Conservation (phyloP, 2,797 vertebrate species). For the Esox lucius region DNA sequence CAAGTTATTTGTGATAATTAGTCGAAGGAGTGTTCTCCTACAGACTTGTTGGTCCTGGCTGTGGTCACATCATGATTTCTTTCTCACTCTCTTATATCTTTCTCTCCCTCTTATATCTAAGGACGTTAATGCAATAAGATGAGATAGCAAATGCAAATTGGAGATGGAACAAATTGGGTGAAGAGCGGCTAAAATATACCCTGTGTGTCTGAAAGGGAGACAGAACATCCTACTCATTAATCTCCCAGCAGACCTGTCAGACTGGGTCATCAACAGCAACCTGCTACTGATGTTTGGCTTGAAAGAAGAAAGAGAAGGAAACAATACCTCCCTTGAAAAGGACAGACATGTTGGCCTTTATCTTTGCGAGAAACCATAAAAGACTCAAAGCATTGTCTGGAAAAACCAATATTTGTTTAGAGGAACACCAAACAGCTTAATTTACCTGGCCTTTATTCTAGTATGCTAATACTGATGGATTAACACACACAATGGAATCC, state of each 20-base stretch:
- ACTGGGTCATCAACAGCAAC: constrained; percentile 69
- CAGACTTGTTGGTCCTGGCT: too few relatives aligned
- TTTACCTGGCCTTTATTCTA: constrained; percentile 64
- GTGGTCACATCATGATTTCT: too few relatives aligned
- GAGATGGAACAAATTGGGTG: too few relatives aligned
- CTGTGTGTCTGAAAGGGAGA: constrained; percentile 55
- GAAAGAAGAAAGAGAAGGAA: constrained; percentile 66
- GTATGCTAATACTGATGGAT: constrained; percentile 69
- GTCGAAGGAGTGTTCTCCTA: too few relatives aligned
- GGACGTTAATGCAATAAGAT: too few relatives aligned
- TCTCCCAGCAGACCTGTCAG: constrained; percentile 65
- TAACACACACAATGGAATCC: constrained; percentile 67
- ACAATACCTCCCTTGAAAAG: constrained; percentile 57
- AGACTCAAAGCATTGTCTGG: constrained; percentile 67
- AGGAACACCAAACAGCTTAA: constrained; percentile 66
- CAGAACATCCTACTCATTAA: constrained; percentile 71
- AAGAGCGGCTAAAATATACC: too few relatives aligned
- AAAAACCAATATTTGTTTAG: constrained; percentile 77
- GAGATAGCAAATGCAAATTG: too few relatives aligned
- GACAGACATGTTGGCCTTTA: constrained; percentile 65
- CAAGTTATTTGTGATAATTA: too few relatives aligned
- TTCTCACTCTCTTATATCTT: too few relatives aligned
- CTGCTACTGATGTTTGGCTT: constrained; percentile 75
- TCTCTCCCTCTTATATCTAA: too few relatives aligned
- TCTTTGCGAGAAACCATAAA: constrained; percentile 65